Conservation (phyloP, 2,113 vertebrate species). For the Larimichthys crocea region DNA sequence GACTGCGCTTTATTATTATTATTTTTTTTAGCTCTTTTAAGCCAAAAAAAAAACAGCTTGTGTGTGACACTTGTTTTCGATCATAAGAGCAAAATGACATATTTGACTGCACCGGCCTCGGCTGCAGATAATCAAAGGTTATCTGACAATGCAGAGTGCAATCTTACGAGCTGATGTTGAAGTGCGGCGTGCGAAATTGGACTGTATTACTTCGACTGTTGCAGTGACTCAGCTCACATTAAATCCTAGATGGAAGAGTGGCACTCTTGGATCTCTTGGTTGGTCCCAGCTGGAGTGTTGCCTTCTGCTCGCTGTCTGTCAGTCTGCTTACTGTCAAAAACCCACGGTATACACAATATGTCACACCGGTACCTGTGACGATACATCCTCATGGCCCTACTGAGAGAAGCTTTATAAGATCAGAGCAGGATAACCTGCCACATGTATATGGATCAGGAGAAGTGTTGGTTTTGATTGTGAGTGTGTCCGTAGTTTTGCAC, state of each 20-base stretch:
- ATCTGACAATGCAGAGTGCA: constrained; percentile 58
- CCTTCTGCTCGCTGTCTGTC: constrained; percentile 37
- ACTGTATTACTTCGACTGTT: constrained; percentile 48
- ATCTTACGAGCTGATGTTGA: constrained; percentile 59
- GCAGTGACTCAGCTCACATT: constrained; percentile 58
- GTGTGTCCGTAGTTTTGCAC: background rate
- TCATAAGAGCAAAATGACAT: constrained; percentile 49
- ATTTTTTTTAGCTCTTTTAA: background rate
- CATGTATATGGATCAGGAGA: background rate
- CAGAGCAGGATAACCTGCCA: background rate
- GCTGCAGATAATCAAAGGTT: constrained; percentile 67
- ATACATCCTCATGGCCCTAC: background rate
- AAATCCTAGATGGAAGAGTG: constrained; percentile 45
- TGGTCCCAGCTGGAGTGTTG: constrained; percentile 40
- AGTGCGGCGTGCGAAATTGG: constrained; percentile 50
- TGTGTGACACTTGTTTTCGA: constrained; percentile 23
- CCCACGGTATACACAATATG: background rate
- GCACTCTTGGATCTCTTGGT: constrained; percentile 19
- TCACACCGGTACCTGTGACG: background rate
- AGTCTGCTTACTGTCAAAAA: constrained; percentile 20
- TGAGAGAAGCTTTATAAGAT: background rate
- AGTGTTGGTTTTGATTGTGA: background rate
- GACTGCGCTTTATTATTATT: background rate
- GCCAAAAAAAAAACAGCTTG: constrained; percentile 1
- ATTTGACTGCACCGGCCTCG: constrained; percentile 42